These are phyloP conservation scores for Notiomystis cincta DNA, from an alignment of 2,113 vertebrate genomes.

Conservation along the genomic window DNA sequence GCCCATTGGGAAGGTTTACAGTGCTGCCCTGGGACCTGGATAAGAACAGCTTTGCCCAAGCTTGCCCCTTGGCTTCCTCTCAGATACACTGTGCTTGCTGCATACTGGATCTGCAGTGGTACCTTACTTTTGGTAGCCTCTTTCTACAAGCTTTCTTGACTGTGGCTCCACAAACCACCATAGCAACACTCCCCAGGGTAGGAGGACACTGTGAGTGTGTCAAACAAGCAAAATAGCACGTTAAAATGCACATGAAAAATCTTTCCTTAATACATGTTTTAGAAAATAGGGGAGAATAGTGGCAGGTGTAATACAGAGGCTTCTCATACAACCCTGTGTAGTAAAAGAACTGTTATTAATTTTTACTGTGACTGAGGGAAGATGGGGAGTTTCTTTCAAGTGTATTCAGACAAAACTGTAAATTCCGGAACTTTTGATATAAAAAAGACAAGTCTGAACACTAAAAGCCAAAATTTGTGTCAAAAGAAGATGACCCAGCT, in stretches of 20 bases:
- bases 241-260: not conserved
- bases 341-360: not conserved
- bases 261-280: not conserved
- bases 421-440: not conserved
- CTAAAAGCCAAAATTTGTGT: not conserved
- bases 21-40: not conserved
- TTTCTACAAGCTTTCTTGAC: not conserved
- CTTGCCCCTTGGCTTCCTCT: not conserved
- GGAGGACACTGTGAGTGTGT: rapidly evolving
- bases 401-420: not conserved
- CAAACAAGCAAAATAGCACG: rapidly evolving
- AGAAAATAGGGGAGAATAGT: not conserved
- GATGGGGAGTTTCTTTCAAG: not conserved
- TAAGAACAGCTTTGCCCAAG: not conserved
- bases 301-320: not conserved
- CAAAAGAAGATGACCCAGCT: not conserved
- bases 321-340: not conserved
- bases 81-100: rapidly evolving
- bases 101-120: rapidly evolving
- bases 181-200: rapidly evolving
- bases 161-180: not conserved
- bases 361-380: not conserved
- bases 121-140: not conserved
- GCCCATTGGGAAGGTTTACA: not conserved
- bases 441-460: not conserved